These are phyloP conservation scores for Shargacucullia verbasci DNA, from an alignment of 2,888 invertebrate genomes.

Conservation along the genomic window DNA sequence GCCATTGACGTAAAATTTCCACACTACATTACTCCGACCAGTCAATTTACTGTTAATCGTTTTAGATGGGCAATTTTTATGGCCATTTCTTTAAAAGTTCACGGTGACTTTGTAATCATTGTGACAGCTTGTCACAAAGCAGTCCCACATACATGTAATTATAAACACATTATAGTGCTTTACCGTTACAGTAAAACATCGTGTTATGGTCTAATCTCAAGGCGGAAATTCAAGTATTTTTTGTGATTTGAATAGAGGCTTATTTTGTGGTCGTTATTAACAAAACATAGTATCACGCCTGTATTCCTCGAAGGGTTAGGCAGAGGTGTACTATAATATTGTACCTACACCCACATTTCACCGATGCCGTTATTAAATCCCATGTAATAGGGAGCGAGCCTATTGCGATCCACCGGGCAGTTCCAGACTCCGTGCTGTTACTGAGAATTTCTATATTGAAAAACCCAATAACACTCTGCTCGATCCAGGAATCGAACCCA, in stretches of 20 bases:
- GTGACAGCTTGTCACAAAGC: slow-evolving; percentile 71
- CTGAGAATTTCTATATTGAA: too few relatives aligned
- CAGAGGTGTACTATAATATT: too few relatives aligned
- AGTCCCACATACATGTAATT: slow-evolving; percentile 81
- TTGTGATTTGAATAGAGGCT: slow-evolving; percentile 44
- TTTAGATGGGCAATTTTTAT: slow-evolving; percentile 38
- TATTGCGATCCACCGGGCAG: too few relatives aligned
- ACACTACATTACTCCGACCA: slow-evolving; percentile 11
- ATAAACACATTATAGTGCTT: slow-evolving; percentile 86
- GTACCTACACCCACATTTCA: too few relatives aligned
- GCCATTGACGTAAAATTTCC: slow-evolving; percentile 12
- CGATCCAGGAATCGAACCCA: too few relatives aligned
- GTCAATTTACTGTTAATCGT: slow-evolving; percentile 22
- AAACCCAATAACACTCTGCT: too few relatives aligned
- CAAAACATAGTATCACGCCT: too few relatives aligned
- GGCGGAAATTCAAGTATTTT: slow-evolving; percentile 48
- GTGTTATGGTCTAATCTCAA: slow-evolving; percentile 55
- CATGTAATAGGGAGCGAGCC: too few relatives aligned
- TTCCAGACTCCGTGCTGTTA: too few relatives aligned
- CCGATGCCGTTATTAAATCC: too few relatives aligned
- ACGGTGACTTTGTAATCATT: slow-evolving; percentile 43
- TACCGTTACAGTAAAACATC: slow-evolving; percentile 64
- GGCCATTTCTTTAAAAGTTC: slow-evolving; percentile 49
- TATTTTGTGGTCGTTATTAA: slow-evolving; percentile 50
- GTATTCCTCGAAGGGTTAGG: too few relatives aligned